A percentile compares a stretch with the other conserved stretches of the same genome.
Evolutionary conservation across 2,888 invertebrate species (phyloP).

Genomic region (Anorthoa munda): DNA sequence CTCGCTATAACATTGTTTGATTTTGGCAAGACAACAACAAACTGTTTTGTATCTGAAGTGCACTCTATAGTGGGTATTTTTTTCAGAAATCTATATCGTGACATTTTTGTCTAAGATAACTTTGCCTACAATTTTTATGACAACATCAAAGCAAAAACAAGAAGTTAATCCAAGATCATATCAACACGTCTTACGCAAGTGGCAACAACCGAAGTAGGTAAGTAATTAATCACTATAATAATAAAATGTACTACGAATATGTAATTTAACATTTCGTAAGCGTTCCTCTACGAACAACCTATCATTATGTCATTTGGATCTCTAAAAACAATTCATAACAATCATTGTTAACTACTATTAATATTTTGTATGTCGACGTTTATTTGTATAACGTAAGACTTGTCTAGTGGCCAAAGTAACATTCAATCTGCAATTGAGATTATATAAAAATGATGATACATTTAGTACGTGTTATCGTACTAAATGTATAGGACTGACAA

Average conservation of each 20-base stretch:
- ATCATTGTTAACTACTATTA: slow-evolving; percentile 15
- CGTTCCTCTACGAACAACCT: slow-evolving; percentile 35
- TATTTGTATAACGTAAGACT: background rate
- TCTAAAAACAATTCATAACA: slow-evolving; percentile 44
- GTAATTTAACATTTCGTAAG: slow-evolving; percentile 40
- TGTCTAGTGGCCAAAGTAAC: too few species aligned
- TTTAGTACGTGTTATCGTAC: too few species aligned
- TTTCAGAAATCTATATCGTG: too few species aligned
- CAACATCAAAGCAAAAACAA: background rate
- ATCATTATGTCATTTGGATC: slow-evolving; percentile 56
- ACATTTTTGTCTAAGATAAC: too few species aligned
- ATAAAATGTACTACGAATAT: slow-evolving; percentile 9
- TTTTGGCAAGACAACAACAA: background rate
- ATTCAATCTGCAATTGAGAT: too few species aligned
- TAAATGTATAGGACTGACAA: too few species aligned
- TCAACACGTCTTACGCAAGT: slow-evolving; percentile 21
- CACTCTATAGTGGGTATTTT: background rate
- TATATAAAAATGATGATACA: too few species aligned
- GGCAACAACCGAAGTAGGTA: slow-evolving; percentile 1
- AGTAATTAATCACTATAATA: slow-evolving; percentile 54
- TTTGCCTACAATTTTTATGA: too few species aligned
- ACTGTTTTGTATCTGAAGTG: background rate
- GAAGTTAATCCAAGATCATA: background rate
- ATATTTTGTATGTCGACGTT: background rate
- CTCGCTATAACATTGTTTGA: background rate